These are phyloP conservation scores for Sthenelais limicola DNA, from an alignment of 2,888 invertebrate species.

Conservation along the genomic window DNA sequence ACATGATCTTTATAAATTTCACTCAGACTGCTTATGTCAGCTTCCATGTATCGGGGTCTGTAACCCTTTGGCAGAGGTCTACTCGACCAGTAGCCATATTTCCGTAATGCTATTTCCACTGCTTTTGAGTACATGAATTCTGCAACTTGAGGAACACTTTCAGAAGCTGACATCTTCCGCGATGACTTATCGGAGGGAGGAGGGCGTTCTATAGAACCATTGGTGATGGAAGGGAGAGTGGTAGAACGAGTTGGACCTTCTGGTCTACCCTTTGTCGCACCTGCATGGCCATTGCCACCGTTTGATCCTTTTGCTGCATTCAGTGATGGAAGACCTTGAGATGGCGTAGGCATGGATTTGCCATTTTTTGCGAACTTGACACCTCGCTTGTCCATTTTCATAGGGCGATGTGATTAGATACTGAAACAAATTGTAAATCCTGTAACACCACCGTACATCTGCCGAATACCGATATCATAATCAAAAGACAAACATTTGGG, in stretches of 20 bases:
- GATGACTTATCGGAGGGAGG: constrained; percentile 21
- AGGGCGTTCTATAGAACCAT: not conserved
- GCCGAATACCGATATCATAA: too few species aligned
- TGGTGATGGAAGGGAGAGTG: not conserved
- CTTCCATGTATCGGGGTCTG: constrained; percentile 26
- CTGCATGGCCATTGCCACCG: not conserved
- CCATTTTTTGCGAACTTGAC: constrained; percentile 27
- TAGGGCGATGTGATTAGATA: too few species aligned
- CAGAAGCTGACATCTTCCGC: constrained; percentile 12
- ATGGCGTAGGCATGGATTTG: not conserved
- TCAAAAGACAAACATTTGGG: too few species aligned
- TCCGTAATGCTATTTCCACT: constrained; percentile 17
- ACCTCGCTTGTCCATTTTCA: constrained; percentile 17
- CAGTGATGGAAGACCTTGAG: not conserved
- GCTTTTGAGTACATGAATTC: constrained; percentile 34
- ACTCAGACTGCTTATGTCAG: constrained; percentile 5
- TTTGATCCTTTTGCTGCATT: not conserved
- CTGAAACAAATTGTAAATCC: too few species aligned
- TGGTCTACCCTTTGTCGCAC: not conserved
- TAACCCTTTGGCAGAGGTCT: constrained; percentile 5
- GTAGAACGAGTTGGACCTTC: too few species aligned
- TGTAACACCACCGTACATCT: too few species aligned
- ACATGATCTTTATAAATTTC: constrained; percentile 24
- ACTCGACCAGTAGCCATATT: constrained; percentile 29
- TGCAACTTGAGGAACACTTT: not conserved